Percentiles rank a stretch among this genome's conserved stretches.
Evolutionary conservation across 2,797 vertebrate genomes (phyloP).

Genomic region (Falco naumanni): DNA sequence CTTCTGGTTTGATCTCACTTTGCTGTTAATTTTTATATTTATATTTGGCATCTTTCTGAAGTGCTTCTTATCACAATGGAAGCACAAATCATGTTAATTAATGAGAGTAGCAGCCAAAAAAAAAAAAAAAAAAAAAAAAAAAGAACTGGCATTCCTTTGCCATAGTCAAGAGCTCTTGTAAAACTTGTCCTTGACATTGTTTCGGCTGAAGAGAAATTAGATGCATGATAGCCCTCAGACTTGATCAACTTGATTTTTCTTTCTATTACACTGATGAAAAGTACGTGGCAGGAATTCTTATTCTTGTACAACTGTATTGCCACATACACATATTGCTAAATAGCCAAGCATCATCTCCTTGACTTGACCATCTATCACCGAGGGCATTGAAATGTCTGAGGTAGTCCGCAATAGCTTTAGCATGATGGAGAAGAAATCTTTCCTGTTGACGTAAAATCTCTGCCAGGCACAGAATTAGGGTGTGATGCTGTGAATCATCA

Average conservation of each 20-base stretch:
- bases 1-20: slow-evolving; percentile 15
- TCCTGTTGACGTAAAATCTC: slow-evolving; percentile 26
- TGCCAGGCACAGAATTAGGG: neutral
- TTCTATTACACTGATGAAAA: slow-evolving; percentile 29
- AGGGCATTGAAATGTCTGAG: neutral
- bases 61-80: slow-evolving; percentile 37
- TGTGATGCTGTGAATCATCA: neutral
- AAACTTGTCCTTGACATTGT: slow-evolving; percentile 40
- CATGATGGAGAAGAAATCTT: neutral
- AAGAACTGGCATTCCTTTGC: neutral
- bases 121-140: neutral
- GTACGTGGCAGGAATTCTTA: slow-evolving; percentile 19
- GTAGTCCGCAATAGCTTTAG: neutral
- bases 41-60: slow-evolving; percentile 29
- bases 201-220: slow-evolving; percentile 49
- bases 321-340: slow-evolving; percentile 10
- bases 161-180: slow-evolving; percentile 39
- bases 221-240: slow-evolving; percentile 15
- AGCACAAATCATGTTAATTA: slow-evolving; percentile 17
- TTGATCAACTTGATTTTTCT: slow-evolving; percentile 41
- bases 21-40: slow-evolving; percentile 15
- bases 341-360: neutral
- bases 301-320: slow-evolving; percentile 1
- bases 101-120: neutral
- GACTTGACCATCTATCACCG: neutral